Percentiles rank a stretch among this genome's conserved stretches.
Evolutionary conservation across 2,888 invertebrate species (phyloP).

Genomic region (Leucoma salicis): DNA sequence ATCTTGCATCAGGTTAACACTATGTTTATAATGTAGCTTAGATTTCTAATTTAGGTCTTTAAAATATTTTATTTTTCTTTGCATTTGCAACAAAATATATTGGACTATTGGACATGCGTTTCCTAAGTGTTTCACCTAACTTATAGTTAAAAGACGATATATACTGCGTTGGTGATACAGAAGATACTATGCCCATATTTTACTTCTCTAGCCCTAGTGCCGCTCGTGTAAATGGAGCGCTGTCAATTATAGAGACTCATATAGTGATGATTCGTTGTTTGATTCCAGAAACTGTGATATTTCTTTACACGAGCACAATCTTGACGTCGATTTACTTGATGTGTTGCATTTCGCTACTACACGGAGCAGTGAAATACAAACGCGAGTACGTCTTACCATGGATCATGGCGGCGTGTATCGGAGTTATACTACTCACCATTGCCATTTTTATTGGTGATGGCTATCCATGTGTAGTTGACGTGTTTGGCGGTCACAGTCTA

Average conservation of each 20-base stretch:
- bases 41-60: no score
- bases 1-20: slow-evolving; percentile 59
- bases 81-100: no score
- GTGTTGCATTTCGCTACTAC: slow-evolving; percentile 72
- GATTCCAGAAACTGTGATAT: slow-evolving; percentile 67
- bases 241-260: no score
- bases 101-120: no score
- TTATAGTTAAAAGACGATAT: no score
- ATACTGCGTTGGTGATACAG: no score
- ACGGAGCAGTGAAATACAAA: slow-evolving; percentile 73
- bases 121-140: no score
- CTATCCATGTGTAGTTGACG: slow-evolving; percentile 62
- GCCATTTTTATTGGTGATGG: slow-evolving; percentile 63
- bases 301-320: slow-evolving; percentile 72
- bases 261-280: background rate
- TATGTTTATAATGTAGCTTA: no score
- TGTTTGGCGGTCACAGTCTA: slow-evolving; percentile 70
- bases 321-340: slow-evolving; percentile 70
- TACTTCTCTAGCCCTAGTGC: no score
- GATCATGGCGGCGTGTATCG: slow-evolving; percentile 69
- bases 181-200: no score
- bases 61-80: no score
- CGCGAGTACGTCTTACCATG: slow-evolving; percentile 73
- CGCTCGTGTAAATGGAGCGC: no score
- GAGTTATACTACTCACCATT: slow-evolving; percentile 55